Conservation (phyloP, 1,140 invertebrate species). For the Venturia canescens region DNA sequence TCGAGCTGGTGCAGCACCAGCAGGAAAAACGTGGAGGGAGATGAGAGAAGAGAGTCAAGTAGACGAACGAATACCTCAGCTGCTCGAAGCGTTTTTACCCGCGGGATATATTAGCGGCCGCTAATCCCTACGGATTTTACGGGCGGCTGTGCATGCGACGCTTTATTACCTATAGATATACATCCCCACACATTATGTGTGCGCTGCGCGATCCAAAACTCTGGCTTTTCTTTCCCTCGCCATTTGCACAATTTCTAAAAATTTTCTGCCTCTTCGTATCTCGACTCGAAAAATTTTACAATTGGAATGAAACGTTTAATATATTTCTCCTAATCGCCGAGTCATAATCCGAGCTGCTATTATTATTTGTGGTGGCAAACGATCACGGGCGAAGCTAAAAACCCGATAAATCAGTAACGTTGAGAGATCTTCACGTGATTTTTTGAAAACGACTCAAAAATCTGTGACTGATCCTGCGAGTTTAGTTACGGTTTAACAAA, state of each 20-base stretch:
- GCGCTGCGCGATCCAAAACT: neutral
- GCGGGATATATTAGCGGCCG: slow-evolving; percentile 73
- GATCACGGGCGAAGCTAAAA: too few relatives aligned
- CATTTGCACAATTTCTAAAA: neutral
- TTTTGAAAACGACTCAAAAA: too few relatives aligned
- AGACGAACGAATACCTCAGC: slow-evolving; percentile 71
- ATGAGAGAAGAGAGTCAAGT: slow-evolving; percentile 47
- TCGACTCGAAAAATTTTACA: neutral
- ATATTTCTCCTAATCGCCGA: too few relatives aligned
- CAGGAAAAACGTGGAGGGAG: slow-evolving; percentile 30
- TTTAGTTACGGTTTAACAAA: too few relatives aligned
- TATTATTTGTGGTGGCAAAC: too few relatives aligned
- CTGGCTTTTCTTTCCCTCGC: slow-evolving; percentile 36
- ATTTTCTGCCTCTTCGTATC: neutral
- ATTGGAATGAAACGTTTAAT: neutral
- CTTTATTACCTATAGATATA: slow-evolving; percentile 11
- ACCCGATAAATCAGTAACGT: too few relatives aligned
- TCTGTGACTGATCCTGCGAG: too few relatives aligned
- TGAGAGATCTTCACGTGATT: too few relatives aligned
- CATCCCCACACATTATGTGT: neutral
- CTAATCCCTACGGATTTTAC: slow-evolving; percentile 74
- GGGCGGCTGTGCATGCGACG: slow-evolving; percentile 59
- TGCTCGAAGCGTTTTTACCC: slow-evolving; percentile 71
- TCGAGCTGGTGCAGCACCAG: slow-evolving; percentile 3
- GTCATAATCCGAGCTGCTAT: too few relatives aligned